phyloP scores from a whole-genome alignment of 2,797 vertebrate genomes.

The Mus caroli region DNA sequence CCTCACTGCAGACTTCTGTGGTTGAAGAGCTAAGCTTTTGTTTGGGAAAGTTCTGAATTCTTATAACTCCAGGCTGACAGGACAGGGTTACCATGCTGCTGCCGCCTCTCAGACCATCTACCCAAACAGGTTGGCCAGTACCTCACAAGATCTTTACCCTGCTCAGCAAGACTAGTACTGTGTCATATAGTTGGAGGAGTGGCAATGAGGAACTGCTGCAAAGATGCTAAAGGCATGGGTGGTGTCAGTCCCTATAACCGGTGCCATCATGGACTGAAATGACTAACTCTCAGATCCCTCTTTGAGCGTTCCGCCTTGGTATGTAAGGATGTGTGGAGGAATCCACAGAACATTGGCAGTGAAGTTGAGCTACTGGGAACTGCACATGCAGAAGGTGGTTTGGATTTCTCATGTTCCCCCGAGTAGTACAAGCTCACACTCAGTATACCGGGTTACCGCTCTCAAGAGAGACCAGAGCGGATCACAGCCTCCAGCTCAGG shows the following conservation, averaged over 20 bases:
- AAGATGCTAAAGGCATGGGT: not conserved
- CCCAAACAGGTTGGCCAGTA: not conserved
- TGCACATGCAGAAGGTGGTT: not conserved
- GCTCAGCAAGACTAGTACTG: not conserved
- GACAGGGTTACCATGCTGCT: not conserved
- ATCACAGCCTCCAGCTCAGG: not conserved
- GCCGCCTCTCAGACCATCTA: not conserved
- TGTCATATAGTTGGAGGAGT: accelerated
- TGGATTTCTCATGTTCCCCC: not conserved
- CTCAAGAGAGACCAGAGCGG: not conserved
- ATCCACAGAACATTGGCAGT: not conserved
- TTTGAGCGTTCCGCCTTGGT: not conserved
- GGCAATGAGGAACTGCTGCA: not conserved
- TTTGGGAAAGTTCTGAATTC: not conserved
- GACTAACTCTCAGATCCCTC: not conserved
- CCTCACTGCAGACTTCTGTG: not conserved
- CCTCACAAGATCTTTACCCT: not conserved
- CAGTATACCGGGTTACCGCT: not conserved
- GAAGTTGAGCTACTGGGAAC: not conserved
- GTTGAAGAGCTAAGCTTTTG: not conserved
- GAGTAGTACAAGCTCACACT: not conserved
- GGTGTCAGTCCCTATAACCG: not conserved
- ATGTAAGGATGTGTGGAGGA: no score
- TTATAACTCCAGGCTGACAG: not conserved
- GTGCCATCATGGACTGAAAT: not conserved